Percentiles rank a stretch among this genome's conserved stretches.
phyloP scores from a whole-genome alignment of 2,113 vertebrate genomes.

The Catagonus wagneri region DNA sequence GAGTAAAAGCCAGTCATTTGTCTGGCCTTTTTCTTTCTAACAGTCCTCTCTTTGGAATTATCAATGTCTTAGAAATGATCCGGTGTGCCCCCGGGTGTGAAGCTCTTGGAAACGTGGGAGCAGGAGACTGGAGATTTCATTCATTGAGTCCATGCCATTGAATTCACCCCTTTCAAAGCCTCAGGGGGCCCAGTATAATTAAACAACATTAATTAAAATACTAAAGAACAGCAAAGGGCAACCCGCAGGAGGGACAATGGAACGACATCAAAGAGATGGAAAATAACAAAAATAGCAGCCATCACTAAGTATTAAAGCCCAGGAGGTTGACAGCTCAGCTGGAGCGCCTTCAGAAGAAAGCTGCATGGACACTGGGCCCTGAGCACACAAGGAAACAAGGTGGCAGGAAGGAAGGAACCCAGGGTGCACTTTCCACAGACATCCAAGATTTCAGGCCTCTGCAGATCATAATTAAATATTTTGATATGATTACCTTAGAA shows the following conservation, averaged over 20 bases:
- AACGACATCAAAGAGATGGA: slow-evolving; percentile 38
- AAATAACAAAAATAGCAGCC: slow-evolving; percentile 66
- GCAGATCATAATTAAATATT: background rate
- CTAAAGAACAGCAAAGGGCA: slow-evolving; percentile 65
- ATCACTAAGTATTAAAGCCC: background rate
- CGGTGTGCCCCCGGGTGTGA: background rate
- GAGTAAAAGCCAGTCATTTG: background rate
- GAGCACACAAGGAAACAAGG: background rate
- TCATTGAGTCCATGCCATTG: background rate
- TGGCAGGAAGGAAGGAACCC: background rate
- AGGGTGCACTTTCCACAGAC: background rate
- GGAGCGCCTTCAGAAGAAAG: background rate
- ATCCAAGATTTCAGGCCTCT: background rate
- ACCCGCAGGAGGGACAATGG: slow-evolving; percentile 45
- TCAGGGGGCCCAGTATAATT: slow-evolving; percentile 65
- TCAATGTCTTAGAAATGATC: background rate
- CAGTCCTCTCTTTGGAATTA: background rate
- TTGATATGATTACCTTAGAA: background rate
- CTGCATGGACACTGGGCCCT: background rate
- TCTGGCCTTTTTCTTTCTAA: background rate
- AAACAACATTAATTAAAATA: slow-evolving; percentile 78
- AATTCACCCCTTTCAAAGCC: slow-evolving; percentile 30
- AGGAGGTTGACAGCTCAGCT: background rate
- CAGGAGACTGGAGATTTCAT: background rate
- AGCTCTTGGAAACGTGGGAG: background rate